Evolutionary conservation across 2,113 vertebrate species (phyloP), one percentile per base, ranked within the genome.

Genomic region (Thunnus thynnus): DNA sequence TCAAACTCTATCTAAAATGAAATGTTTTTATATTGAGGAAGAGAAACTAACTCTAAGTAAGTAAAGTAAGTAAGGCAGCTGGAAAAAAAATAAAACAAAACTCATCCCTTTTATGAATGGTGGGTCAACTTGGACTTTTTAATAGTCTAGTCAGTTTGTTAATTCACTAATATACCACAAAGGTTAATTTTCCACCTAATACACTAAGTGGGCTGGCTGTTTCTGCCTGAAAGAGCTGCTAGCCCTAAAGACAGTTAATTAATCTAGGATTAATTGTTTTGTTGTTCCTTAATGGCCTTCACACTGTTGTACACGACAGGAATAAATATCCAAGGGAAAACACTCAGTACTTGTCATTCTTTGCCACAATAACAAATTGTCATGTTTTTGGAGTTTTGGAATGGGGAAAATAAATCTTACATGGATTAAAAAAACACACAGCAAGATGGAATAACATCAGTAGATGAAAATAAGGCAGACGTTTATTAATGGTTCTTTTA

Each of bases 11-110:
- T 3, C 11, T 2, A 20, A 62, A 41, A n/a, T 41, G 9, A 41
- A 41, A 52, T 56, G 32, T 65, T 46, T 57, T 56, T 47, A 55
- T 76, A 36, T 41, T 56, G 14, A 56, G 48, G 63, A 70, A 17
- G 36, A 27, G 36, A 61, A 51, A 41, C 13, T 27, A 20, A 52
- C 27, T 18, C 58, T 16, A 46, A 60, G 51, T 52, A 41, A 41
- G 36, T 9, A 10, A 46, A 60, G 51, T 52, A 9, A 41, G 36
- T 41, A 41, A 41, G 36, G 36, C 7, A 41, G 36, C 36, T 41
- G 9, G 7, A 41, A 7, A 41, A 20, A 41, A 41, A 41, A 41
- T 41, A 41, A 8, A 41, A 41, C 7, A 41, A 8, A 41, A 41
- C 36, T 41, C 36, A 9, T 41, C 7, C 7, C 36, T 41, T 41